phyloP scores from a whole-genome alignment of 2,797 vertebrate genomes.

The Aeoliscus strigatus region DNA sequence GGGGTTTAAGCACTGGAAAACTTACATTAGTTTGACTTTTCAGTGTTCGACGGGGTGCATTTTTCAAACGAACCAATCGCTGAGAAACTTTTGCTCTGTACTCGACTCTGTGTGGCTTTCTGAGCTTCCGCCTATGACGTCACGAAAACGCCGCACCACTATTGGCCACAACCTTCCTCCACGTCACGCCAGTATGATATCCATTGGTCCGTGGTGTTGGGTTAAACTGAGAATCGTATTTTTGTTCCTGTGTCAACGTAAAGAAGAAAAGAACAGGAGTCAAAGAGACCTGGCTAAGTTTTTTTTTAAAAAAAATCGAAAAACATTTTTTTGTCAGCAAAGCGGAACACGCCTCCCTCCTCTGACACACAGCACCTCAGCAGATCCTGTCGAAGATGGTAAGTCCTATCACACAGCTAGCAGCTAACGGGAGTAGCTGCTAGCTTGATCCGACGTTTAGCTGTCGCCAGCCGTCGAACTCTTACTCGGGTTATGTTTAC shows the following conservation, averaged over 20 bases:
- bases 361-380: slow-evolving; percentile 10
- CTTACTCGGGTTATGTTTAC: slow-evolving; percentile 17
- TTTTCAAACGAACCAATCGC: slow-evolving; percentile 77
- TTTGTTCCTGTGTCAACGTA: slow-evolving; percentile 83
- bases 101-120: slow-evolving; percentile 33
- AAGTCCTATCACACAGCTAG: slow-evolving; percentile 50
- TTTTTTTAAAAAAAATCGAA: slow-evolving; percentile 7
- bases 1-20: too few relatives aligned
- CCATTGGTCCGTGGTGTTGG: slow-evolving; percentile 61
- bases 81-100: slow-evolving; percentile 28
- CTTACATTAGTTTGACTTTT: not conserved
- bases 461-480: slow-evolving; percentile 33
- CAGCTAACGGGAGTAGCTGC: slow-evolving; percentile 32
- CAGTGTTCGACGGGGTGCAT: slow-evolving; percentile 37
- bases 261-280: slow-evolving; percentile 58
- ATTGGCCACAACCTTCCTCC: slow-evolving; percentile 55
- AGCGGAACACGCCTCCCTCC: slow-evolving; percentile 13
- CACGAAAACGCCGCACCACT: fast-evolving
- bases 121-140: slow-evolving; percentile 5
- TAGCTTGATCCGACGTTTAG: slow-evolving; percentile 59
- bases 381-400: slow-evolving; percentile 65
- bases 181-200: slow-evolving; percentile 2
- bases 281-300: slow-evolving; percentile 39
- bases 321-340: too few relatives aligned
- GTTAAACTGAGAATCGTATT: slow-evolving; percentile 70